Evolutionary conservation across 2,888 invertebrate species (phyloP), one percentile per base, ranked within the genome.

Genomic region (Tiliacea aurago): DNA sequence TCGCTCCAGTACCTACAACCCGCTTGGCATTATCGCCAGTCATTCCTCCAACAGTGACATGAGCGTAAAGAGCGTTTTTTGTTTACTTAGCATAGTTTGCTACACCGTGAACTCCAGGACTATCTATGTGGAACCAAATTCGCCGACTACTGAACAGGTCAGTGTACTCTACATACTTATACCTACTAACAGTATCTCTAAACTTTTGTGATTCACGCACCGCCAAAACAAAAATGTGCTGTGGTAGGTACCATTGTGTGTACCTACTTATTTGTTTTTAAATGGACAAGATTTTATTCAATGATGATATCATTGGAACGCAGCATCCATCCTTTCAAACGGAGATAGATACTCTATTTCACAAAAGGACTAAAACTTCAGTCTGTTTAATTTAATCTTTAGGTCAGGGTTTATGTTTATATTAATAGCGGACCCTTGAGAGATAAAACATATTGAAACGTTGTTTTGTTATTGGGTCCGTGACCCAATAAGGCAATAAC

Each of bases 91-190:
- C 33, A 20, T 89, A 28, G 20, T 87, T 70, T 79, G 78, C 41
- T 73, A 86, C 62, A 82, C 79, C 23, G 93, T 89, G 72, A 80
- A 80, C 53, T 88, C 91, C 63, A 88, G 84, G 75, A 94, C 94
- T 5, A 91, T 94, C 74, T 95, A 90, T 84, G 78, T 93, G 84
- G 94, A 94, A 78, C 83, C 92, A 37, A 90, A 90, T 61, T 73
- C 88, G 3, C 93, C 93, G 59, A 91, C 93, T 3, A 49, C 53
- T 13, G 93, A 94, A 73, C 93, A 95, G 94, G 95, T 95, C 83
- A 91, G 94, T 91, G 58, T 75, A 76, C 66, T 73, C 61, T 53
- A 33, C 10, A 45, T 66, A 62, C n/a, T 23, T 13, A 23, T 20
- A 20, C 43, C 41, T n/a, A 71, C 43, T 11, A 18, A 23, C 10